A percentile compares a stretch with the other conserved stretches of the same genome.
phyloP scores from a whole-genome alignment of 2,888 invertebrate species.

The Pheosia tremula region DNA sequence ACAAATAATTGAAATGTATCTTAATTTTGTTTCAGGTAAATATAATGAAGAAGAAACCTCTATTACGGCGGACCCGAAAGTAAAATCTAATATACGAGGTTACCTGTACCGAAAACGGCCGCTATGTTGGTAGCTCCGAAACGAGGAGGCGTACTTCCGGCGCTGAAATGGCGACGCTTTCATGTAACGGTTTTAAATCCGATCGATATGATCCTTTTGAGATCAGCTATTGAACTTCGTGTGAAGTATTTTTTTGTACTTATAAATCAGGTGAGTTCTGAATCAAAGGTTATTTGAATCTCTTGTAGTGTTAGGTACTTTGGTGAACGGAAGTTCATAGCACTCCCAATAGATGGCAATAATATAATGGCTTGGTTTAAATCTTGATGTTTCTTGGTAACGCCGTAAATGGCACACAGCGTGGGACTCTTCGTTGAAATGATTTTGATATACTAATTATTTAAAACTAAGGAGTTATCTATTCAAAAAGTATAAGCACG shows the following conservation, averaged over 20 bases:
- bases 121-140: slow-evolving; percentile 5
- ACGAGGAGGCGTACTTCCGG: slow-evolving; percentile 22
- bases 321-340: no score
- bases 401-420: slow-evolving; percentile 37
- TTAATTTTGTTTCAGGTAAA: slow-evolving; percentile 38
- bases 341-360: slow-evolving; percentile 8
- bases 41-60: slow-evolving; percentile 9
- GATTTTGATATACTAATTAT: neutral
- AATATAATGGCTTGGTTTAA: slow-evolving; percentile 29
- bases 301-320: no score
- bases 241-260: neutral
- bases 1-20: neutral
- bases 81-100: slow-evolving; percentile 29
- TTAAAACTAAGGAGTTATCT: neutral
- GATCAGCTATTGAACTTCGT: slow-evolving; percentile 7
- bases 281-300: no score
- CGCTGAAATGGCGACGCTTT: slow-evolving; percentile 15
- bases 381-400: slow-evolving; percentile 15
- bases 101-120: slow-evolving; percentile 26
- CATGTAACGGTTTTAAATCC: slow-evolving; percentile 7
- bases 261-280: no score
- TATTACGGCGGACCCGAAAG: slow-evolving; percentile 15
- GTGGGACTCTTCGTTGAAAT: slow-evolving; percentile 21
- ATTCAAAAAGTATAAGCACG: neutral
- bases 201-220: slow-evolving; percentile 4